Conservation (phyloP, 2,797 vertebrate genomes). For the Muraenolepis orangiensis region DNA sequence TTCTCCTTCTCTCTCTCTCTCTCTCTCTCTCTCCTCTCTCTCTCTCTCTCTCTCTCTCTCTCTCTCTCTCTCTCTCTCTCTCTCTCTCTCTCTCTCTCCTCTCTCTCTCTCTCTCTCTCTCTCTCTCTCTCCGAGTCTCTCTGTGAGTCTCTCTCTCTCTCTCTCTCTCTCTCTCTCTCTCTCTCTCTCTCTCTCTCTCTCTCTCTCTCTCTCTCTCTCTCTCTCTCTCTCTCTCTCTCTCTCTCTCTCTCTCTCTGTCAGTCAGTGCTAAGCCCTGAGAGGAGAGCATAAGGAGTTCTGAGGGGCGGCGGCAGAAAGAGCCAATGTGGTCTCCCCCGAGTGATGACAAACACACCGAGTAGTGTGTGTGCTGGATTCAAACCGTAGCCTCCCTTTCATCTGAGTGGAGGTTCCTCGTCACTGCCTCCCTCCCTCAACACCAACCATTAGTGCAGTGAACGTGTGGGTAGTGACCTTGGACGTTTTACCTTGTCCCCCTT, state of each 20-base stretch:
- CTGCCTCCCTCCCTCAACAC: background rate
- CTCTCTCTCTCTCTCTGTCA: slow-evolving; percentile 1
- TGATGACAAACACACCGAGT: background rate
- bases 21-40: slow-evolving; percentile 29
- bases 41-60: slow-evolving; percentile 36
- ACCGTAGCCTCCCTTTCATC: background rate
- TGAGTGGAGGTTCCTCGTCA: background rate
- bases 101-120: slow-evolving; percentile 4
- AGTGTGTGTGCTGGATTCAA: background rate
- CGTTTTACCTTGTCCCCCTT: background rate
- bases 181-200: slow-evolving; percentile 40
- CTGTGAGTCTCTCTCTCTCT: slow-evolving; percentile 27
- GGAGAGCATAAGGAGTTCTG: slow-evolving; percentile 51
- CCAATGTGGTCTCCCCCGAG: background rate
- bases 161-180: background rate
- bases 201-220: slow-evolving; percentile 11
- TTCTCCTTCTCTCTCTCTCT: background rate
- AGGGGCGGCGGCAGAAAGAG: slow-evolving; percentile 15
- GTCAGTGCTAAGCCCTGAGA: slow-evolving; percentile 11
- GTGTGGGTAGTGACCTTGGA: background rate
- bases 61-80: slow-evolving; percentile 18
- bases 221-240: slow-evolving; percentile 13
- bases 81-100: slow-evolving; percentile 19
- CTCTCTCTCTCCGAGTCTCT: background rate
- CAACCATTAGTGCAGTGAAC: background rate